Evolutionary conservation across 2,797 vertebrate genomes (phyloP).

Genomic region (Cephalopachus bancanus): DNA sequence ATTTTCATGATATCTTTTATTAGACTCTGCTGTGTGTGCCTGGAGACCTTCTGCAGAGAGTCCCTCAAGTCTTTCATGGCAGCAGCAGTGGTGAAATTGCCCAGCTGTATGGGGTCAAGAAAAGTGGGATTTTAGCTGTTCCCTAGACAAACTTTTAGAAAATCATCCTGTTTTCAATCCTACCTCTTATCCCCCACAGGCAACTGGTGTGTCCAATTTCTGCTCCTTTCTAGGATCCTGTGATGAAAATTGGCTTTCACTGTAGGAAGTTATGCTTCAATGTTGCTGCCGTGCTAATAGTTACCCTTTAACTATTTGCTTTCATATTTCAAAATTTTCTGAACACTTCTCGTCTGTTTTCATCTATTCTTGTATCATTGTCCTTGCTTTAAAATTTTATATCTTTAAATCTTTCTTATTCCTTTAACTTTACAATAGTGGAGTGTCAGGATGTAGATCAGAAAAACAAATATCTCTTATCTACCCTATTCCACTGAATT

Average conservation of each 20-base stretch:
- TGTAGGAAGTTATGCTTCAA: neutral
- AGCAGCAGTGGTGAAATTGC: neutral
- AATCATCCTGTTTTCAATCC: neutral
- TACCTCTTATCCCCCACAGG: neutral
- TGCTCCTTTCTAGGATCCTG: neutral
- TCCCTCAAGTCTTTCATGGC: neutral
- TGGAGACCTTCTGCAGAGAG: neutral
- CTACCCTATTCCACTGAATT: neutral
- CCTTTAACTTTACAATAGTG: neutral
- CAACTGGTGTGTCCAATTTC: constrained; percentile 19
- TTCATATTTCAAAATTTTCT: neutral
- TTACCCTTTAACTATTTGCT: neutral
- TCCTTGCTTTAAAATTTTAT: neutral
- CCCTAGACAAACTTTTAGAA: neutral
- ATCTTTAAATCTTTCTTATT: neutral
- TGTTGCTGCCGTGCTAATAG: neutral
- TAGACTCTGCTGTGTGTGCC: neutral
- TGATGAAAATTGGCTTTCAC: constrained; percentile 15
- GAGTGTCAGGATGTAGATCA: neutral
- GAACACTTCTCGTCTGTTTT: constrained; percentile 2
- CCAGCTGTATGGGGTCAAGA: neutral
- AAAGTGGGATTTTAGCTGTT: neutral
- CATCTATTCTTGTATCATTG: neutral
- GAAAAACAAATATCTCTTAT: neutral
- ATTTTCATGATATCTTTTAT: neutral